These are phyloP conservation scores for Oreochromis spilurus DNA, from an alignment of 2,113 vertebrate genomes.

Conservation along the genomic window DNA sequence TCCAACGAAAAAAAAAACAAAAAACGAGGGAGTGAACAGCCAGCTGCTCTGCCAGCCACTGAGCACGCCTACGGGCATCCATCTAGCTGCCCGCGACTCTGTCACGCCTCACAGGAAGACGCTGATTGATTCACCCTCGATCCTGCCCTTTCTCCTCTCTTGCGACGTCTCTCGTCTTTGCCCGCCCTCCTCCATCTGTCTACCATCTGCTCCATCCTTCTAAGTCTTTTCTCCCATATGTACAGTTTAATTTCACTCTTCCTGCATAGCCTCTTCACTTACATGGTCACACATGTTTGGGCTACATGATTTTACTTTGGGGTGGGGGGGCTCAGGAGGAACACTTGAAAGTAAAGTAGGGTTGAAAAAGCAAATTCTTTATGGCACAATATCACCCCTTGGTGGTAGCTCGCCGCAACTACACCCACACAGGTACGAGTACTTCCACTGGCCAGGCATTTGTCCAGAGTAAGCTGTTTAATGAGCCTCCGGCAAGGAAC, in stretches of 20 bases:
- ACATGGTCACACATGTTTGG: background rate
- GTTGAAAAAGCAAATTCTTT: background rate
- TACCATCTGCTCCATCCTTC: conserved; percentile 54
- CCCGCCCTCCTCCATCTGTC: conserved; percentile 56
- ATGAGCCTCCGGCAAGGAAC: conserved; percentile 38
- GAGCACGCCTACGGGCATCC: conserved; percentile 40
- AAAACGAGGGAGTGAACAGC: conserved; percentile 28
- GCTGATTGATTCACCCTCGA: conserved; percentile 56
- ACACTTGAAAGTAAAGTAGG: background rate
- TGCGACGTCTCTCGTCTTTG: conserved; percentile 15
- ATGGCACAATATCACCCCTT: conserved; percentile 2
- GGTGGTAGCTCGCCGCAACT: background rate
- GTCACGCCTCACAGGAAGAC: conserved; percentile 50
- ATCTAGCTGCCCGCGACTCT: conserved; percentile 43
- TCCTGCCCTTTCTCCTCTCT: conserved; percentile 42
- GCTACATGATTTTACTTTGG: background rate
- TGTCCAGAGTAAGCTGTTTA: conserved; percentile 42
- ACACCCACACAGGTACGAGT: background rate
- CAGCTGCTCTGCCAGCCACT: conserved; percentile 39
- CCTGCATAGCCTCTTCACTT: background rate
- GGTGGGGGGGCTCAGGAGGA: background rate
- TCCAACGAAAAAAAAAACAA: background rate
- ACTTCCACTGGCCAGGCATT: conserved; percentile 10
- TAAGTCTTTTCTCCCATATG: background rate
- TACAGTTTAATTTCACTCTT: background rate